Evolutionary conservation across 2,113 vertebrate genomes (phyloP).

Genomic region (Ammospiza nelsoni): DNA sequence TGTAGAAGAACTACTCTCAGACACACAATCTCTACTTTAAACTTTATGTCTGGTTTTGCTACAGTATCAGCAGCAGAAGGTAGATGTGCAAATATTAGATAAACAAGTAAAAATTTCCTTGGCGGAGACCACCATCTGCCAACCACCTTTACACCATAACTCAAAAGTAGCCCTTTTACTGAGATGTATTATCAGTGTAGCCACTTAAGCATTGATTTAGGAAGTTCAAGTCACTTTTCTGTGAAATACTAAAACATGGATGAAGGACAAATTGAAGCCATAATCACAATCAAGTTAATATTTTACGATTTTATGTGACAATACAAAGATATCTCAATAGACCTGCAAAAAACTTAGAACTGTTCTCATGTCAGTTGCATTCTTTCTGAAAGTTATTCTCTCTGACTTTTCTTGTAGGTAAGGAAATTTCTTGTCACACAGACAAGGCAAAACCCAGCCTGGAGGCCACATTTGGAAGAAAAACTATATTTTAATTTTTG

Average conservation of each 20-base stretch:
- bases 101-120: not conserved
- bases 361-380: fast-evolving
- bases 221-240: not conserved
- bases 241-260: not conserved
- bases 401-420: not conserved
- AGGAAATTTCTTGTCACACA: not conserved
- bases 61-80: not conserved
- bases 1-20: not conserved
- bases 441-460: not conserved
- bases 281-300: not conserved
- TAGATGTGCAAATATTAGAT: not conserved
- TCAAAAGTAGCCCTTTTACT: not conserved
- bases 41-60: not conserved
- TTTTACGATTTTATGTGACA: not conserved
- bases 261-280: not conserved
- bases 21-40: not conserved
- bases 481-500: not conserved
- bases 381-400: not conserved
- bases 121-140: not conserved
- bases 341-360: not conserved
- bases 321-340: not conserved
- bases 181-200: not conserved
- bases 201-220: not conserved
- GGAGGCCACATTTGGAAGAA: not conserved
- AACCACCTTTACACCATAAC: not conserved